Base-by-base conservation (phyloP, 2,113 vertebrate species). In the Paracanthobrama guichenoti region DNA sequence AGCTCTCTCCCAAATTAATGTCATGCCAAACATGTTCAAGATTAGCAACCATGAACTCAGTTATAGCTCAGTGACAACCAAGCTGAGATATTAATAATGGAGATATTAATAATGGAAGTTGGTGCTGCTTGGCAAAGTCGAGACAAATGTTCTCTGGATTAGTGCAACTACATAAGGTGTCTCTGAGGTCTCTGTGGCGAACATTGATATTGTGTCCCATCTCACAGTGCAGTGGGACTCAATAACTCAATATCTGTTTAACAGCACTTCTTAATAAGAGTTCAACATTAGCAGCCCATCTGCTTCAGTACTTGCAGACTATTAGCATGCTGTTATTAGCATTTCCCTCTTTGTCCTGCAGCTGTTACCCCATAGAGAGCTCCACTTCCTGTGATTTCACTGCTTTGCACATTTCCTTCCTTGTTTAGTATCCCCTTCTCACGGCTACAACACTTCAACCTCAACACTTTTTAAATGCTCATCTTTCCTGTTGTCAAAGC, bases 281-380 rank as follows among this genome's bases (percentile, higher is more conserved):
- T 81, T 24, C 71, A 50, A 71, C 64, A 81, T 81, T 48, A 71
- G 66, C 48, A 39, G 31, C 46, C 66, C 62, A 81, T 81, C 79
- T 81, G 79, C 18, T 71, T 71, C 28, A 75, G 73, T 57, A 35
- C 75, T 24, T 42, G 39, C 75, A 78, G 26, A 81, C 46, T 55
- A 71, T 71, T 81, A 55, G 76, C 81, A 86, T 86, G 77, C 77
- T 81, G 28, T 79, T 74, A 88, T 86, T 86, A 86, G 81, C 84
- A 66, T 81, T 60, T 59, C 78, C 48, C 72, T 81, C 77, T 73
- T 73, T 62, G 60, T 83, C 44, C 62, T 73, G 75, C 62, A 60
- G 80, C 62, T 80, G 81, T 79, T 77, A 84, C 44, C 64, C 78
- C 81, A 81, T 53, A 78, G 64, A 84, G 73, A 5, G 64, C 73